A percentile compares a stretch with the other conserved stretches of the same genome.
Conservation (phyloP, 2,113 vertebrate genomes). For the Malurus alboscapulatus region DNA sequence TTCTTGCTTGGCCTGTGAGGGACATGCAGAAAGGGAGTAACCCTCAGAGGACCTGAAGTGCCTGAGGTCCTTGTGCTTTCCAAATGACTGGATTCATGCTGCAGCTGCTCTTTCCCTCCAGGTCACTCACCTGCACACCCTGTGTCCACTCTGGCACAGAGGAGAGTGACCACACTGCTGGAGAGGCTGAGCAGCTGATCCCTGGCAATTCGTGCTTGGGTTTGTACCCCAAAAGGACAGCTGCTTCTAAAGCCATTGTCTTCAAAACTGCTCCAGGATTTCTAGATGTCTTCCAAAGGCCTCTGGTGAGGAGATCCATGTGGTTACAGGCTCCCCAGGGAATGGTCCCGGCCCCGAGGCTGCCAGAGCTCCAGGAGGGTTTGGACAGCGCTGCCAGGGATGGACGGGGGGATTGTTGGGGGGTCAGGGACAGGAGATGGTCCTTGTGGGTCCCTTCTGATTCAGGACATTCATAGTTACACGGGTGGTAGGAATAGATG, state of each 20-base stretch:
- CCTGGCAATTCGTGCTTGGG: accelerated
- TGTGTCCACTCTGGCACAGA: too few species aligned
- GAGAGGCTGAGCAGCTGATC: background rate
- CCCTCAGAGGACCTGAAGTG: background rate
- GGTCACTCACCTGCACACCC: accelerated
- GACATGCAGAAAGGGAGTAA: background rate
- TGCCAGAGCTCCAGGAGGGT: background rate
- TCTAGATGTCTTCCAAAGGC: accelerated
- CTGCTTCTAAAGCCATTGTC: background rate
- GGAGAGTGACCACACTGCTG: accelerated
- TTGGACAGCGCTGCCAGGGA: background rate
- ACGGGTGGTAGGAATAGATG: background rate
- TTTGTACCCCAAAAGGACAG: background rate
- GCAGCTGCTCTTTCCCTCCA: background rate
- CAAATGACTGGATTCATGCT: background rate
- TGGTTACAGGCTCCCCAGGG: background rate
- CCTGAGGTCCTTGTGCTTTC: background rate
- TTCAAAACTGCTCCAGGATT: background rate
- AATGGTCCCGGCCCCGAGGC: accelerated
- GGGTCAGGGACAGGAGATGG: accelerated
- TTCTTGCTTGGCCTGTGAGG: background rate
- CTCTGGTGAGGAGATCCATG: background rate
- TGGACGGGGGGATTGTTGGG: too few species aligned
- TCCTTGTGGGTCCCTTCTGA: background rate
- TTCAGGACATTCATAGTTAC: background rate